These are phyloP conservation scores for Fistularia commersonii DNA, from an alignment of 2,797 vertebrate species.

Conservation along the genomic window DNA sequence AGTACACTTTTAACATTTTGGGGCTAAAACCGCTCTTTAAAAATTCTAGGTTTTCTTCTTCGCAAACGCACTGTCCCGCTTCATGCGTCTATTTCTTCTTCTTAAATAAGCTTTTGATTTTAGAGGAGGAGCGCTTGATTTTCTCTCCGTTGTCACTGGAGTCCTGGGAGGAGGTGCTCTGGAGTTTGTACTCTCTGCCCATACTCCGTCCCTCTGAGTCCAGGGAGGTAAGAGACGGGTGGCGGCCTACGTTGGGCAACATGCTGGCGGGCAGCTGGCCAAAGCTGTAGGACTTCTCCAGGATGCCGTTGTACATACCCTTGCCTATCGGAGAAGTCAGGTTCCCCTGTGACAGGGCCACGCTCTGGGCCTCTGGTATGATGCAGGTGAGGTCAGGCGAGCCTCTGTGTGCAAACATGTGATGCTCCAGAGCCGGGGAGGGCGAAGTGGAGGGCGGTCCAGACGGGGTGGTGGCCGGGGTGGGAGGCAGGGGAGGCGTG, in stretches of 20 bases:
- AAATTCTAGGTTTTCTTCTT: slow-evolving; percentile 21
- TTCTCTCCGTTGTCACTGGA: slow-evolving; percentile 91
- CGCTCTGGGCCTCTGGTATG: slow-evolving; percentile 85
- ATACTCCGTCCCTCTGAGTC: slow-evolving; percentile 80
- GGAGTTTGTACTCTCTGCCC: slow-evolving; percentile 82
- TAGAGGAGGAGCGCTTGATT: slow-evolving; percentile 90
- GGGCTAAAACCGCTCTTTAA: too few species aligned
- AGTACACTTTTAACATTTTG: slow-evolving; percentile 40
- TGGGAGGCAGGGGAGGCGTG: slow-evolving; percentile 73
- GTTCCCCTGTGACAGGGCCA: slow-evolving; percentile 80
- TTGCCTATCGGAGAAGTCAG: slow-evolving; percentile 71
- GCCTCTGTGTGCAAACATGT: slow-evolving; percentile 76
- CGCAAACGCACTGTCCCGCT: slow-evolving; percentile 13
- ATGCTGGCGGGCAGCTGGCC: slow-evolving; percentile 88
- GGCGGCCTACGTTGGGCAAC: slow-evolving; percentile 81
- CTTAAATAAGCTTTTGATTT: slow-evolving; percentile 97
- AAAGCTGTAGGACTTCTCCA: slow-evolving; percentile 98
- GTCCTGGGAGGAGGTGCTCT: slow-evolving; percentile 87
- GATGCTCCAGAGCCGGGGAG: slow-evolving; percentile 79
- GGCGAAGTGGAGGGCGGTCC: slow-evolving; percentile 79
- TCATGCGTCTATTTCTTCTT: slow-evolving; percentile 81
- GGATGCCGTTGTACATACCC: slow-evolving; percentile 87
- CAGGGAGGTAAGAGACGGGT: slow-evolving; percentile 84
- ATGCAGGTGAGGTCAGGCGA: slow-evolving; percentile 88
- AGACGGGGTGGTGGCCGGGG: slow-evolving; percentile 64